phyloP scores from a whole-genome alignment of 2,888 invertebrate species.

The Tetropium fuscum region DNA sequence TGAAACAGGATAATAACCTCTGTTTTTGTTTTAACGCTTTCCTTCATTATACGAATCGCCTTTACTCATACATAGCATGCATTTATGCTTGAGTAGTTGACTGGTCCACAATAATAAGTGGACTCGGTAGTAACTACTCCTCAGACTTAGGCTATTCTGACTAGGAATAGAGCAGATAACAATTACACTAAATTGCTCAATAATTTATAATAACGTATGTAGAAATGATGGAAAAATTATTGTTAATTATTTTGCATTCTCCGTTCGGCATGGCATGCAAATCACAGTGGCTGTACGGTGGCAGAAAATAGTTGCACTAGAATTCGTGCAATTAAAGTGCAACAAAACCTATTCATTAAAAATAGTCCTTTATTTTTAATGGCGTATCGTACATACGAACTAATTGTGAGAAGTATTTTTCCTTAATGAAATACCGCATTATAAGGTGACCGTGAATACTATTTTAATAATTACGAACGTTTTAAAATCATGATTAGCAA shows the following conservation, averaged over 20 bases:
- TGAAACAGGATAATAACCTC: too few relatives aligned
- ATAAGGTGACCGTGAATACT: constrained; percentile 12
- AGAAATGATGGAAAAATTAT: constrained; percentile 16
- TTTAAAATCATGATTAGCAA: not conserved
- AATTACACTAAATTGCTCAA: constrained; percentile 9
- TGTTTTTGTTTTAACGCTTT: too few relatives aligned
- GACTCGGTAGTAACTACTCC: too few relatives aligned
- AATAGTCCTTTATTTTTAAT: constrained; percentile 16
- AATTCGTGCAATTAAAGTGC: constrained; percentile 9
- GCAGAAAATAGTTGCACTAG: constrained; percentile 6
- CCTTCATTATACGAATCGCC: too few relatives aligned
- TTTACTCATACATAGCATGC: too few relatives aligned
- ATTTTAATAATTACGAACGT: constrained; percentile 11
- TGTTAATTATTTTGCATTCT: constrained; percentile 15
- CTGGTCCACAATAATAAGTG: too few relatives aligned
- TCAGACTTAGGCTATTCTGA: too few relatives aligned
- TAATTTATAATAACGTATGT: constrained; percentile 16
- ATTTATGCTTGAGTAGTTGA: too few relatives aligned
- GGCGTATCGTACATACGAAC: constrained; percentile 5
- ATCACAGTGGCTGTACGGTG: not conserved
- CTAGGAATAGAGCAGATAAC: too few relatives aligned
- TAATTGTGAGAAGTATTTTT: constrained; percentile 9
- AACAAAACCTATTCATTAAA: constrained; percentile 15
- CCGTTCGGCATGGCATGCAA: constrained; percentile 7
- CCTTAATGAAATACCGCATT: not conserved